Evolutionary conservation across 2,113 vertebrate genomes (phyloP).

Genomic region (Aleadryas rufinucha): DNA sequence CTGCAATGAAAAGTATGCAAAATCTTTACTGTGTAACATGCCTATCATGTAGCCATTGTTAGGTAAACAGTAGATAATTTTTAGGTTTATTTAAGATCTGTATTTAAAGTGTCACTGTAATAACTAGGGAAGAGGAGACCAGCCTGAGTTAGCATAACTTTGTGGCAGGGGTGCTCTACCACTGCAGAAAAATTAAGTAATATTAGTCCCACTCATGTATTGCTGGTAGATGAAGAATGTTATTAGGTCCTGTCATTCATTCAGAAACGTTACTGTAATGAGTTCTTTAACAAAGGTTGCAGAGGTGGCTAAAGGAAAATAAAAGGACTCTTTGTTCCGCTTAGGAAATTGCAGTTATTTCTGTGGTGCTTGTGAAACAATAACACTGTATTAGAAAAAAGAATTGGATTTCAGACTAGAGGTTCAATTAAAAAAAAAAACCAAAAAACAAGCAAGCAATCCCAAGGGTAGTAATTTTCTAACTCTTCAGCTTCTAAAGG

Average conservation of each 20-base stretch:
- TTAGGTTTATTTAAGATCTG: neutral
- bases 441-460: neutral
- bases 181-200: neutral
- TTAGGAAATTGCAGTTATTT: neutral
- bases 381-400: neutral
- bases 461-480: neutral
- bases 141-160: neutral
- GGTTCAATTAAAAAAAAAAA: neutral
- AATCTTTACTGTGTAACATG: neutral
- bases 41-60: neutral
- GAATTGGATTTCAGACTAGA: neutral
- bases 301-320: neutral
- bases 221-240: neutral
- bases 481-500: neutral
- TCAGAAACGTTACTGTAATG: neutral
- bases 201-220: neutral
- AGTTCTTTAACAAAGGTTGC: neutral
- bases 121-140: neutral
- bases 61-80: neutral
- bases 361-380: neutral
- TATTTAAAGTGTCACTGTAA: neutral
- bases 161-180: neutral
- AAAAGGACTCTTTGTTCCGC: neutral
- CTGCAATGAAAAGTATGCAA: neutral
- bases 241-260: constrained; percentile 11